Evolutionary conservation across 53 echinoderm and acorn worm species (phyloP), one percentile per base, ranked within the genome.

Genomic region (Apostichopus leukothele): DNA sequence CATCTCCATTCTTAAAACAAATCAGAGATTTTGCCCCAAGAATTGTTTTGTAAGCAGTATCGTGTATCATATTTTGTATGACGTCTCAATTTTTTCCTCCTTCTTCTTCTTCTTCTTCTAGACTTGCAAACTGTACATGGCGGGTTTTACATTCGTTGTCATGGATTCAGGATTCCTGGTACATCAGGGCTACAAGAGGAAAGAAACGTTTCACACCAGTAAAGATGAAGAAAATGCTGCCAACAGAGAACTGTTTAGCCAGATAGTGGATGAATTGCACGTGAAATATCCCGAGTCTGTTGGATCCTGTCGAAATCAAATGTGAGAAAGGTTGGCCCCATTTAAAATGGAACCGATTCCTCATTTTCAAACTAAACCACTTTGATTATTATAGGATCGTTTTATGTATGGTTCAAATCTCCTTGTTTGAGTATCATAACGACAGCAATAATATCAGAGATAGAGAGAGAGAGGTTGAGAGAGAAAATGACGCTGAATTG

Each of bases 51-150:
- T 67, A 67, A 22, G 20, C 77, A 76, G 77, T 76, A 22, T 25
- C 12, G 77, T 76, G 22, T 16, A 11, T n/a, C 77, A 67, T 67
- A 67, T 67, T 67, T 16, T 67, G 13, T 16, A 16, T 67, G n/a
- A 67, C 68, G n/a, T 67, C 39, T 39, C 39, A 39, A 39, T 39
- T 39, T 3, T 39, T 3, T 39, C 39, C 9, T 22, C 4, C 19
- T 22, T 19, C 9, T 39, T 52, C 50, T 80, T 53, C 54, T 5
- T n/a, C n/a, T n/a, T n/a, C n/a, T 18, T 73, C 14, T 88, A 97
- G 97, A 94, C 95, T 51, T 97, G 97, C 89, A 95, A 97, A 86
- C 90, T 95, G 88, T 88, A 97, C 60, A 91, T 95, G 63, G 95
- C 97, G 14, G 97, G 97, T 4, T 97, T 90, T 90, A 94, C 92